Evolutionary conservation across 2,888 invertebrate genomes (phyloP).

Genomic region (Byasa hedistus): DNA sequence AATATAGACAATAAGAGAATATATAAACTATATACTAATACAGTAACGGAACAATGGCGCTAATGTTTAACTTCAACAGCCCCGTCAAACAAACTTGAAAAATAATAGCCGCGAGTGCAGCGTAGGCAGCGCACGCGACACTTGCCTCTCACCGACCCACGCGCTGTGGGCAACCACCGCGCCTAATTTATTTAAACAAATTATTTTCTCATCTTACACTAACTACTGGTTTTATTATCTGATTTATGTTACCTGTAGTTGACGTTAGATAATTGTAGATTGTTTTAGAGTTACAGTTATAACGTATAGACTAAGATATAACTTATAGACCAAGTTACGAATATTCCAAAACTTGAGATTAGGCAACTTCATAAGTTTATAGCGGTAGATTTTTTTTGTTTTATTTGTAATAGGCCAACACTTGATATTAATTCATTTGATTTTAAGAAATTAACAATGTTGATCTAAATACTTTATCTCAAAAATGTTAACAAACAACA

Average conservation of each 20-base stretch:
- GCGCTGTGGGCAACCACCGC: conserved; percentile 48
- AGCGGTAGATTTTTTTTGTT: background rate
- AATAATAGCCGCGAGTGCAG: conserved; percentile 58
- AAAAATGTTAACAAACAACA: no score
- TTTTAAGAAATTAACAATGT: no score
- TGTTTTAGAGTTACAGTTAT: conserved; percentile 23
- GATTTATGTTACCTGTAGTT: conserved; percentile 30
- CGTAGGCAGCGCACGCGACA: conserved; percentile 69
- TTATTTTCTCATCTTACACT: conserved; percentile 63
- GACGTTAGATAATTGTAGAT: conserved; percentile 28
- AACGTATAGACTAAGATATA: conserved; percentile 1
- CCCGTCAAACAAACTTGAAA: conserved; percentile 47
- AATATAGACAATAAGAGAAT: background rate
- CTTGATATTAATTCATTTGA: no score
- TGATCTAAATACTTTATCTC: no score
- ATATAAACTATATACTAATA: conserved; percentile 37
- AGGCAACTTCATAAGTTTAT: conserved; percentile 3
- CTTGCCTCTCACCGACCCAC: conserved; percentile 62
- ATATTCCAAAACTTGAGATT: conserved; percentile 14
- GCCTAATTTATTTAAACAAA: conserved; percentile 69
- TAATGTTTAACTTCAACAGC: conserved; percentile 53
- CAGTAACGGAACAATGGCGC: conserved; percentile 34
- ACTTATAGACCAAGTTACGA: conserved; percentile 11
- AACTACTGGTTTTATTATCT: conserved; percentile 60
- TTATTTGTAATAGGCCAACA: no score